Conservation (phyloP, 2,797 vertebrate species). For the Mus minutoides region DNA sequence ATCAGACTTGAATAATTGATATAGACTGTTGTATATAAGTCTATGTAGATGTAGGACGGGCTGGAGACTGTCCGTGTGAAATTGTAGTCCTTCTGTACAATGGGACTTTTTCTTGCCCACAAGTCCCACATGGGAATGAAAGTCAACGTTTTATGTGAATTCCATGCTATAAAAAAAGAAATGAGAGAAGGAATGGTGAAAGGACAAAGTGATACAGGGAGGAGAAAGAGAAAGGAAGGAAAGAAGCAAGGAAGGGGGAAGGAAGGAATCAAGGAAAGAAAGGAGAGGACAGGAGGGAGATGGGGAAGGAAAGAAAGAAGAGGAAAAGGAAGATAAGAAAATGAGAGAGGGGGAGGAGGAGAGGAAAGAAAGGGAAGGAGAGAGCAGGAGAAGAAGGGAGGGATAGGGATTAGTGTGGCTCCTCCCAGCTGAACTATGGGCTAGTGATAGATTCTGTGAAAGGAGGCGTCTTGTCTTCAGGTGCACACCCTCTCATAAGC, state of each 20-base stretch:
- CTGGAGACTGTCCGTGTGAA: neutral
- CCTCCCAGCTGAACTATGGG: neutral
- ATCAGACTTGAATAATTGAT: neutral
- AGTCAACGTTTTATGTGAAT: slow-evolving; percentile 4
- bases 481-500: neutral
- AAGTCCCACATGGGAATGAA: neutral
- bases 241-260: too few species aligned
- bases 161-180: neutral
- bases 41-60: neutral
- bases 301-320: neutral
- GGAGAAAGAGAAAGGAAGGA: neutral
- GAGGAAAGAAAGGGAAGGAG: too few species aligned
- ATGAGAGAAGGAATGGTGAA: neutral
- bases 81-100: neutral
- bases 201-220: neutral
- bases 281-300: too few species aligned
- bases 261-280: too few species aligned
- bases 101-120: neutral
- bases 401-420: neutral
- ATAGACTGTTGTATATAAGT: neutral
- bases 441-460: neutral
- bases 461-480: neutral
- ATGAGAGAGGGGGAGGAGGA: neutral
- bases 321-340: too few species aligned
- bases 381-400: neutral